phyloP scores from a whole-genome alignment of 2,113 vertebrate species.

The Dinomys branickii region DNA sequence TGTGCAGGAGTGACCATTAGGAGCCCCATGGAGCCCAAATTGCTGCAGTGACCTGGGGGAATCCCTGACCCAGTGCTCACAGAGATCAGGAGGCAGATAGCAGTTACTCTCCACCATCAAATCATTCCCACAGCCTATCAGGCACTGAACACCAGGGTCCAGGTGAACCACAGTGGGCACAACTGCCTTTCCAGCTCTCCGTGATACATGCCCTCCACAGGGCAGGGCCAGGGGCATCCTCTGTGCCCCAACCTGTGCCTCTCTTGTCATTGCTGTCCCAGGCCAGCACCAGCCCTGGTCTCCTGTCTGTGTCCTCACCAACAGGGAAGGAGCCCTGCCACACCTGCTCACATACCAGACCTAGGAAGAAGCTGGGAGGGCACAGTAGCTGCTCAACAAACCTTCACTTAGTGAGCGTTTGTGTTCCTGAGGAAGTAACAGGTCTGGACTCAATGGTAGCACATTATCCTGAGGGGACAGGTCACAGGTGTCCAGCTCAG shows the following conservation, averaged over 20 bases:
- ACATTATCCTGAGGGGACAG: neutral
- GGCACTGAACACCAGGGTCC: neutral
- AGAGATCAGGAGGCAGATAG: neutral
- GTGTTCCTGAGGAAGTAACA: neutral
- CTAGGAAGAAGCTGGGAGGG: neutral
- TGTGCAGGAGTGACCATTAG: neutral
- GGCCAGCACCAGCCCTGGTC: neutral
- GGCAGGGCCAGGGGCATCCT: neutral
- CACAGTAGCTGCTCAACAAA: neutral
- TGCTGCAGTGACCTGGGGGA: neutral
- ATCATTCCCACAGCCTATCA: neutral
- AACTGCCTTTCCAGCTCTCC: neutral
- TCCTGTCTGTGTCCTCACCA: neutral
- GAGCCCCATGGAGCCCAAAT: neutral
- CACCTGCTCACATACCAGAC: neutral
- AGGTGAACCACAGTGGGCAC: neutral
- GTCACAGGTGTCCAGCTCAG: neutral
- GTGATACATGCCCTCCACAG: neutral
- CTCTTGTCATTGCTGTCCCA: neutral
- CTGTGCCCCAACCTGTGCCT: neutral
- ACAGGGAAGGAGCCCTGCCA: neutral
- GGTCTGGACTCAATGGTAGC: no score
- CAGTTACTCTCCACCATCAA: neutral
- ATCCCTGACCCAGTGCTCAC: neutral
- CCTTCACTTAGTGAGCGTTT: neutral